Evolutionary conservation across 2,888 invertebrate species (phyloP).

Genomic region (Polietes domitor): DNA sequence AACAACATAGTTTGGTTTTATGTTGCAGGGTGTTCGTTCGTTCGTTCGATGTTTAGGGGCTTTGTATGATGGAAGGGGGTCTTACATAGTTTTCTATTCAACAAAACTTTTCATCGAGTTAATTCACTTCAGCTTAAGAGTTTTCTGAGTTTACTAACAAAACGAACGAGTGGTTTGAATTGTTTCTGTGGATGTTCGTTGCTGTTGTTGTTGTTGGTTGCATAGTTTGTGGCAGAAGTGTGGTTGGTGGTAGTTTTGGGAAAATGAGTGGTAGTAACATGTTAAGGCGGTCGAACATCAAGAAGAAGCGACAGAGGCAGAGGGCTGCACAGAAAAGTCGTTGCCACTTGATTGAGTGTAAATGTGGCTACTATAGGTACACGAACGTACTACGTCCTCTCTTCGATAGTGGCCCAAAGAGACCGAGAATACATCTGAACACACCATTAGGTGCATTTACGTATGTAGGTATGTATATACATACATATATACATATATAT

Average conservation of each 20-base stretch:
- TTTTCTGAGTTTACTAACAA: neutral
- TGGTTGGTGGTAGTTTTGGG: slow-evolving; percentile 8
- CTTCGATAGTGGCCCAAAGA: neutral
- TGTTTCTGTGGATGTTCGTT: too few relatives aligned
- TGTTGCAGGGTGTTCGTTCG: slow-evolving; percentile 8
- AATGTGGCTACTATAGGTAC: slow-evolving; percentile 33
- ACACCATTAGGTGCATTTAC: neutral
- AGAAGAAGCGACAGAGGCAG: neutral
- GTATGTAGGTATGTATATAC: too few relatives aligned
- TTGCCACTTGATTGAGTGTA: slow-evolving; percentile 36
- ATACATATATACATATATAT: too few relatives aligned
- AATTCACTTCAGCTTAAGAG: slow-evolving; percentile 5
- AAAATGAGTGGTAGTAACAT: slow-evolving; percentile 9
- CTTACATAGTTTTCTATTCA: neutral
- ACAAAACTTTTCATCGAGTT: slow-evolving; percentile 10
- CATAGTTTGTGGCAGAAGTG: slow-evolving; percentile 21
- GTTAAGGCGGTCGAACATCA: slow-evolving; percentile 1
- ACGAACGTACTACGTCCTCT: too few relatives aligned
- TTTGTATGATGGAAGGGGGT: too few relatives aligned
- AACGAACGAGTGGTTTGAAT: neutral
- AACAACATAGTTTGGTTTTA: slow-evolving; percentile 34
- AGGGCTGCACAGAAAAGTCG: neutral
- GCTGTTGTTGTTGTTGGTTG: too few relatives aligned
- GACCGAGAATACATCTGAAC: neutral
- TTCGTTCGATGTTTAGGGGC: too few relatives aligned